phyloP scores from a whole-genome alignment of 2,888 invertebrate genomes.

The Metalampra italica region DNA sequence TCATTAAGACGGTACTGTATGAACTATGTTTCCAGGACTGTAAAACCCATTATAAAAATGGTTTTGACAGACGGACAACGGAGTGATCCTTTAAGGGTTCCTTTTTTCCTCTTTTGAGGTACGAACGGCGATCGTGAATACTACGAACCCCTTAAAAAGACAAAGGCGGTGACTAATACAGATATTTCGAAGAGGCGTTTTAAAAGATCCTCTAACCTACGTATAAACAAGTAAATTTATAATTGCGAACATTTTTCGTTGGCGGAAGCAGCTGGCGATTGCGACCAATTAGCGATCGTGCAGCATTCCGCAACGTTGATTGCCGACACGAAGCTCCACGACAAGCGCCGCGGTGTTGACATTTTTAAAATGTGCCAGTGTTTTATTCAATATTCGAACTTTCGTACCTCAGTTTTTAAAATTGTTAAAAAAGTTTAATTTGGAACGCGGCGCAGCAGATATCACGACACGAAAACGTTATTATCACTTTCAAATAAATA shows the following conservation, averaged over 20 bases:
- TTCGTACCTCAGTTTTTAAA: neutral
- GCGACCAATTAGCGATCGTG: conserved; percentile 21
- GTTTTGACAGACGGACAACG: too few relatives aligned
- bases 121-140: too few relatives aligned
- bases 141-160: too few relatives aligned
- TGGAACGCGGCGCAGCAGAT: neutral
- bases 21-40: too few relatives aligned
- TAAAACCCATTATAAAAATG: too few relatives aligned
- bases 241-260: neutral
- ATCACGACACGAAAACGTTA: neutral
- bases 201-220: too few relatives aligned
- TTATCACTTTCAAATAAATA: too few relatives aligned
- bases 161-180: too few relatives aligned
- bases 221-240: neutral
- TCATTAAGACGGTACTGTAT: too few relatives aligned
- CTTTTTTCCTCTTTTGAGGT: too few relatives aligned
- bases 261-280: neutral
- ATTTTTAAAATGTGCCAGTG: conserved; percentile 9
- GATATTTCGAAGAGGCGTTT: too few relatives aligned
- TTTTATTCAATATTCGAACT: conserved; percentile 22
- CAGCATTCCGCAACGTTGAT: conserved; percentile 20
- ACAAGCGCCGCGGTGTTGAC: neutral
- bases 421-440: neutral
- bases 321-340: conserved; percentile 7
- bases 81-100: too few relatives aligned